Evolutionary conservation across 2,797 vertebrate species (phyloP).

Genomic region (Sebastiscus tertius): DNA sequence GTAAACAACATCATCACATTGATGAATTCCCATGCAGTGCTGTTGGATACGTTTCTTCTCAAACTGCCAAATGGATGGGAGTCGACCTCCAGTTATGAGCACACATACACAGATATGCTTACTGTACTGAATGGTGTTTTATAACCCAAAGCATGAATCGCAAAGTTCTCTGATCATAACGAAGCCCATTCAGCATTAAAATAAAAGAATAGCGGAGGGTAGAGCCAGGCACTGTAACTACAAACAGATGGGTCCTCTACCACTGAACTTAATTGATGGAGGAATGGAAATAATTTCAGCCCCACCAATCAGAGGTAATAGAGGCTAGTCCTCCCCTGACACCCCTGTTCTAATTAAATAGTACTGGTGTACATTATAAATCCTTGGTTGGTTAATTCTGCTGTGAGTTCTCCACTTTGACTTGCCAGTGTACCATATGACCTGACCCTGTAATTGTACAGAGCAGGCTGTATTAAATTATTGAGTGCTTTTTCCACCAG

Average conservation of each 20-base stretch:
- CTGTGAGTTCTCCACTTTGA: slow-evolving; percentile 15
- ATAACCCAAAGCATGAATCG: slow-evolving; percentile 39
- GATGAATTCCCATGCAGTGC: slow-evolving; percentile 46
- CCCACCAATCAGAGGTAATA: slow-evolving; percentile 72
- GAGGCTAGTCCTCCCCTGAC: slow-evolving; percentile 65
- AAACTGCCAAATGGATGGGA: slow-evolving; percentile 37
- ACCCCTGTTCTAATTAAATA: slow-evolving; percentile 61
- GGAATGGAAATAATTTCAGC: slow-evolving; percentile 77
- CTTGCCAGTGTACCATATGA: slow-evolving; percentile 28
- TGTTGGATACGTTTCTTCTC: slow-evolving; percentile 36
- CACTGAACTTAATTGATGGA: slow-evolving; percentile 69
- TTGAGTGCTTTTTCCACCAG: slow-evolving; percentile 17
- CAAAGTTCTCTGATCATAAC: slow-evolving; percentile 50
- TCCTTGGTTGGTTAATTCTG: slow-evolving; percentile 39
- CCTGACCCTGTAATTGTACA: slow-evolving; percentile 35
- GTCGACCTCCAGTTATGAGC: slow-evolving; percentile 22
- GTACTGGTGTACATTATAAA: slow-evolving; percentile 44
- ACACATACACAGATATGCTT: not conserved
- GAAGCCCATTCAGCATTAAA: slow-evolving; percentile 53
- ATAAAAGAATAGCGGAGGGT: slow-evolving; percentile 50
- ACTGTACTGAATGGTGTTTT: slow-evolving; percentile 38
- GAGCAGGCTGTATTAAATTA: slow-evolving; percentile 33
- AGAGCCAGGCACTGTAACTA: slow-evolving; percentile 68
- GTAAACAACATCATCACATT: slow-evolving; percentile 55
- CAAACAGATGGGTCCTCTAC: slow-evolving; percentile 75